Evolutionary conservation across 2,888 invertebrate species (phyloP).

Genomic region (Teinopalpus imperialis): DNA sequence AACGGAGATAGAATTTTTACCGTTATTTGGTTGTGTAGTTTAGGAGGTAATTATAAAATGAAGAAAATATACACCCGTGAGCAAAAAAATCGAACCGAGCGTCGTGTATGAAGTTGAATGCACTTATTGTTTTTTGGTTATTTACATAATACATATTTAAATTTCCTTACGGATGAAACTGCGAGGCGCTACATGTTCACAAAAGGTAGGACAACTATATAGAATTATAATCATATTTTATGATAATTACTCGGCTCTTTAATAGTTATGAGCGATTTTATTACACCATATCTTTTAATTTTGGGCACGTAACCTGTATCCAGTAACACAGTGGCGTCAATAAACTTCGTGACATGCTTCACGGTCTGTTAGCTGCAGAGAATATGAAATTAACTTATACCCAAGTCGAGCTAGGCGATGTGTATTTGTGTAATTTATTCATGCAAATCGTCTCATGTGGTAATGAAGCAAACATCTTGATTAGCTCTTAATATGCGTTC

Average conservation of each 20-base stretch:
- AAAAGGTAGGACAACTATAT: background rate
- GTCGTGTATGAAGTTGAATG: too few relatives aligned
- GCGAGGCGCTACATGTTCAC: too few relatives aligned
- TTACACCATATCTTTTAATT: slow-evolving; percentile 29
- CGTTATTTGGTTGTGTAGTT: too few relatives aligned
- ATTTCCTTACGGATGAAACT: too few relatives aligned
- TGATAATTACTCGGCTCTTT: background rate
- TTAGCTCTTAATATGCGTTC: slow-evolving; percentile 15
- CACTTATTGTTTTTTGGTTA: too few relatives aligned
- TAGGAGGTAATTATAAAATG: too few relatives aligned
- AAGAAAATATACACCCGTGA: too few relatives aligned
- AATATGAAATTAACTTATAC: slow-evolving; percentile 50
- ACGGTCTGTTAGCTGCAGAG: slow-evolving; percentile 33
- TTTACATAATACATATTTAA: too few relatives aligned
- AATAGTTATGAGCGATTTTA: slow-evolving; percentile 2
- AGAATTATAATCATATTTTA: background rate
- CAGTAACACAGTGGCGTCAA: slow-evolving; percentile 27
- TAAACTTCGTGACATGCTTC: slow-evolving; percentile 33
- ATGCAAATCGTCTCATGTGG: slow-evolving; percentile 41
- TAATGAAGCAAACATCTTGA: slow-evolving; percentile 33
- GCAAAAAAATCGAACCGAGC: too few relatives aligned
- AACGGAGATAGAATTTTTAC: too few relatives aligned
- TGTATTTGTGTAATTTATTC: slow-evolving; percentile 44
- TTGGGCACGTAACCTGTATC: slow-evolving; percentile 38
- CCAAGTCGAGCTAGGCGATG: slow-evolving; percentile 44